Evolutionary conservation across 2,797 vertebrate genomes (phyloP), one percentile per base, ranked within the genome.

Genomic region (Lycodopsis pacificus): DNA sequence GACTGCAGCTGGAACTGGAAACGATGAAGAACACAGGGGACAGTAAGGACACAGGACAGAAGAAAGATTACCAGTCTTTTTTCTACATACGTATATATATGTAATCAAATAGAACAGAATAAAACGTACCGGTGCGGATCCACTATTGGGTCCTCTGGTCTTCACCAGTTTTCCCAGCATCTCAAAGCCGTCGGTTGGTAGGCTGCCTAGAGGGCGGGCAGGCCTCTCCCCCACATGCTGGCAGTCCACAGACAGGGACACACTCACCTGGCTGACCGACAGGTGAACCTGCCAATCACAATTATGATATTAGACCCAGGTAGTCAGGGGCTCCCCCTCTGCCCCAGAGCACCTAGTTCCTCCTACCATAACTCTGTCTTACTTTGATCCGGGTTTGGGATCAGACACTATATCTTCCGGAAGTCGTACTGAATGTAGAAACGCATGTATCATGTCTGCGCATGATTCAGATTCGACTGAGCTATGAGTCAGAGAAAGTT

Each of bases 181-280:
- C 92, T 98, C 80, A 73, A 98, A 98, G 17, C 97, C 96, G 0
- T 96, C 89, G 0, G 92, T 95, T 0, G 97, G 97, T 2, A 97
- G 65, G 76, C 81, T 95, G 59, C 96, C 96, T 0, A 96, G 30
- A 0, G 94, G 95, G 7, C 93, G 95, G 5, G 96, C 90, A 0
- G 95, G 90, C 69, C 95, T 95, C 90, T 99, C 97, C 0, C 96
- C 96, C 56, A 97, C 95, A 48, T 90, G 95, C 93, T 94, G 95
- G 65, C 98, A 99, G 93, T 99, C 98, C 90, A 99, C 93, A 0
- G 95, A 97, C 61, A 99, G 95, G 12, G 93, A 95, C 67, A 97
- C 93, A 58, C 92, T 96, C 85, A 95, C 95, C 89, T 90, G 96
- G 84, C 95, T 97, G 88, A 99, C 93, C 0, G 96, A 96, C 87